A percentile compares a stretch with the other conserved stretches of the same genome.
phyloP scores from a whole-genome alignment of 2,888 invertebrate species.

The Xestobium rufovillosum region DNA sequence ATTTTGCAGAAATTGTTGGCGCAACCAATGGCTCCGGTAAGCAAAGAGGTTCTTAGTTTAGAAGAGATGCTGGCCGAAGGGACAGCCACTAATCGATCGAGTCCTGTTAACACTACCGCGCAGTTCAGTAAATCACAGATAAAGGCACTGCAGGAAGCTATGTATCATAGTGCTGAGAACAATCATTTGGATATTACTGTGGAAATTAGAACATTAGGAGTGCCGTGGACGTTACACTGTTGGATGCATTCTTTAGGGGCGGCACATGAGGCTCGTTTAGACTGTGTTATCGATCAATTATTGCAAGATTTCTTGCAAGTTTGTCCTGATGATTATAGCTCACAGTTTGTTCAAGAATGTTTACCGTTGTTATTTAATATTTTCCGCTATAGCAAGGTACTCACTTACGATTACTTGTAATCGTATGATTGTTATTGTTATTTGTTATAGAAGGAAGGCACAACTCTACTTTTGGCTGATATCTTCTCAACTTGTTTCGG shows the following conservation, averaged over 20 bases:
- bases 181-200: slow-evolving; percentile 85
- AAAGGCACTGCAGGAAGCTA: slow-evolving; percentile 81
- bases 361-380: slow-evolving; percentile 84
- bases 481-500: slow-evolving; percentile 86
- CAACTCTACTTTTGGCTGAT: slow-evolving; percentile 76
- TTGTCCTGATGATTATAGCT: slow-evolving; percentile 82
- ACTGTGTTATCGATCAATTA: slow-evolving; percentile 80
- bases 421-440: slow-evolving; percentile 3
- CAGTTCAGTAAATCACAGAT: slow-evolving; percentile 73
- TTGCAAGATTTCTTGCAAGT: slow-evolving; percentile 86
- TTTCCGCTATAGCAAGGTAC: slow-evolving; percentile 80
- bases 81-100: slow-evolving; percentile 29
- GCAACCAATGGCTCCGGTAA: slow-evolving; percentile 60
- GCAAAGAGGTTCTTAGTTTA: slow-evolving; percentile 69
- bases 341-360: slow-evolving; percentile 84
- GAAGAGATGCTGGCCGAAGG: slow-evolving; percentile 87
- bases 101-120: slow-evolving; percentile 36
- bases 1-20: slow-evolving; percentile 72
- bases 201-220: slow-evolving; percentile 76
- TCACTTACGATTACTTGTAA: neutral
- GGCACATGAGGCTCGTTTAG: slow-evolving; percentile 75
- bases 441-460: slow-evolving; percentile 70
- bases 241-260: slow-evolving; percentile 87
- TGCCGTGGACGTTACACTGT: slow-evolving; percentile 87
- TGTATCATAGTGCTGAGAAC: slow-evolving; percentile 91